phyloP scores from a whole-genome alignment of 2,888 invertebrate genomes.

The Xylota sylvarum region DNA sequence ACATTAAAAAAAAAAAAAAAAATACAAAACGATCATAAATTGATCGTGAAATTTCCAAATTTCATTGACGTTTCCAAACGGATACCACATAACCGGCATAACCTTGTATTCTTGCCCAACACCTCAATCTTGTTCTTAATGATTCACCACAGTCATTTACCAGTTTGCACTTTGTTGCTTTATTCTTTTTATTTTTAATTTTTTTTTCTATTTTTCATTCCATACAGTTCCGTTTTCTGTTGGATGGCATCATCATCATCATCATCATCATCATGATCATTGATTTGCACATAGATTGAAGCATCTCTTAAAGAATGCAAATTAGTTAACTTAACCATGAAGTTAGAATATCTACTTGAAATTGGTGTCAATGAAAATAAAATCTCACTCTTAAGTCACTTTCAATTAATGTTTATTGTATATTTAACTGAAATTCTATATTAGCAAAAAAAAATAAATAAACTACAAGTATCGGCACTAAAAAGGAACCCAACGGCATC shows the following conservation, averaged over 20 bases:
- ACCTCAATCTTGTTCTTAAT: conserved; percentile 13
- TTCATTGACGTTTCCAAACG: background rate
- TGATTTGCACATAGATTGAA: conserved; percentile 21
- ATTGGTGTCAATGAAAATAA: conserved; percentile 43
- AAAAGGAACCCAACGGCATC: conserved; percentile 56
- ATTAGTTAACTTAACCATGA: conserved; percentile 15
- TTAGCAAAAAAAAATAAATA: background rate
- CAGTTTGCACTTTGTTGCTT: conserved; percentile 4
- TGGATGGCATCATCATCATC: conserved; percentile 23
- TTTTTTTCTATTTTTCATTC: background rate
- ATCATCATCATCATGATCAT: conserved; percentile 6
- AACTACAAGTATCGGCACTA: conserved; percentile 47
- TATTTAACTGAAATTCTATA: conserved; percentile 21
- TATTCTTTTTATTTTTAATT: background rate
- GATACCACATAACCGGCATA: background rate
- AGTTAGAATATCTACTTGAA: background rate
- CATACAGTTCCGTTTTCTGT: conserved; percentile 17
- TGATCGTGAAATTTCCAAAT: conserved; percentile 7
- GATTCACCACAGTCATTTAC: conserved; percentile 24
- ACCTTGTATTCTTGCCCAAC: conserved; percentile 24
- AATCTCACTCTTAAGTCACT: conserved; percentile 6
- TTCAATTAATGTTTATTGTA: conserved; percentile 36
- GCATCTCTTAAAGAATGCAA: conserved; percentile 35
- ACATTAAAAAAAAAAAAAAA: background rate
- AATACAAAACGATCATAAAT: conserved; percentile 15